Evolutionary conservation across 2,888 invertebrate species (phyloP), one percentile per base, ranked within the genome.

Genomic region (Scaeva pyrastri): DNA sequence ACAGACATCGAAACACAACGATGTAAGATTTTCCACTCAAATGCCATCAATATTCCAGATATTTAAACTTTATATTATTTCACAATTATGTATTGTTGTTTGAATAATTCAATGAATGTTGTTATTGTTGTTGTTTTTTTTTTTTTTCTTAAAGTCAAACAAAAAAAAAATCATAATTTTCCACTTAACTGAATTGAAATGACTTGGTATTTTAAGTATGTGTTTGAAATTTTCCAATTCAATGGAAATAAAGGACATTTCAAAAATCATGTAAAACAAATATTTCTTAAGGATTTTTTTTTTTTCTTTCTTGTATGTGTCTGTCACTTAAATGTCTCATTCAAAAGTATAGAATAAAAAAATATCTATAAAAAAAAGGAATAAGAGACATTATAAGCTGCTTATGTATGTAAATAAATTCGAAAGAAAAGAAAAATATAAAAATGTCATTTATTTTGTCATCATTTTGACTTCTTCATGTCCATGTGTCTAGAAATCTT

Each of bases 61-160:
- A n/a, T n/a, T n/a, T n/a, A n/a, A n/a, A 31, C 31, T n/a, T n/a
- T 31, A n/a, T 31, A 31, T 31, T 31, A 31, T 31, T 7, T 31
- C 10, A 39, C 39, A 39, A 12, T 12, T 39, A 39, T n/a, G n/a
- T 12, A 11, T 5, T 26, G n/a, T 55, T 58, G 41, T 21, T 60
- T 41, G 41, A 60, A 60, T 41, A 41, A 43, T 62, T 62, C 60
- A 2, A 41, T n/a, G n/a, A n/a, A n/a, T n/a, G n/a, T n/a, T n/a
- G n/a, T n/a, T n/a, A n/a, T n/a, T n/a, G n/a, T n/a, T n/a, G n/a
- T n/a, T n/a, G n/a, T n/a, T n/a, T n/a, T 41, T 41, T 21, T 8
- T n/a, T 62, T n/a, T 41, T 8, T 6, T 19, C 5, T 21, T 31
- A 31, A 21, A 43, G 23, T 62, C 43, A n/a, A n/a, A n/a, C n/a